Evolutionary conservation across 1,140 invertebrate genomes (phyloP), one percentile per base, ranked within the genome.

Genomic region (Drosophila eugracilis): DNA sequence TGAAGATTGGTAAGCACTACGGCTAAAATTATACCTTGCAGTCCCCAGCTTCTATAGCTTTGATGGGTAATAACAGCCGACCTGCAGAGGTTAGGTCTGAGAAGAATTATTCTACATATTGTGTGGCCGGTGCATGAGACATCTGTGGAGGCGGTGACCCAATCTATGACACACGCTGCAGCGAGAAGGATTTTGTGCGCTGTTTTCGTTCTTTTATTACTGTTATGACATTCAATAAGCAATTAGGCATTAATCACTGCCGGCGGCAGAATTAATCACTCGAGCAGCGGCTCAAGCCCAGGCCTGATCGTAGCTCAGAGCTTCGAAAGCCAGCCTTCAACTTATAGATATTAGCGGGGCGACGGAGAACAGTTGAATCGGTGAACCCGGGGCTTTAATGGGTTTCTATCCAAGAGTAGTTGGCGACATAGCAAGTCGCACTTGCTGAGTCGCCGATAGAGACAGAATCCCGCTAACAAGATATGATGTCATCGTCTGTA

Each of bases 171-270:
- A 86, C 58, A 67, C 77, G 66, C 79, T 81, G 77, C 77, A 78
- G 62, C 59, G 79, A 71, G 81, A 81, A 85, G 80, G 80, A 85
- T 85, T 85, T 84, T 47, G 34, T 42, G 50, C 59, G 47, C 34
- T 60, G 48, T 62, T 47, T 75, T 50, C 19, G 71, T 49, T 66
- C 36, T 74, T 65, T 66, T 54, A 86, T 85, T 86, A 85, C 81
- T 85, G 77, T 86, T 85, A 85, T 85, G 83, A 85, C 81, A 85
- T 86, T 85, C 83, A 85, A 75, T 78, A 78, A 77, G 77, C 81
- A 85, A 85, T 85, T 85, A 78, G 77, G 77, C 78, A 85, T 85
- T 86, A 85, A 85, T 85, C 81, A 85, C 71, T 55, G 66, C 62
- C 53, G 57, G 45, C 62, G 75, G 53, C 50, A 53, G 41, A 28